Evolutionary conservation across 1,140 invertebrate genomes (phyloP), one percentile per base, ranked within the genome.

Genomic region (Archivesica marissinica): DNA sequence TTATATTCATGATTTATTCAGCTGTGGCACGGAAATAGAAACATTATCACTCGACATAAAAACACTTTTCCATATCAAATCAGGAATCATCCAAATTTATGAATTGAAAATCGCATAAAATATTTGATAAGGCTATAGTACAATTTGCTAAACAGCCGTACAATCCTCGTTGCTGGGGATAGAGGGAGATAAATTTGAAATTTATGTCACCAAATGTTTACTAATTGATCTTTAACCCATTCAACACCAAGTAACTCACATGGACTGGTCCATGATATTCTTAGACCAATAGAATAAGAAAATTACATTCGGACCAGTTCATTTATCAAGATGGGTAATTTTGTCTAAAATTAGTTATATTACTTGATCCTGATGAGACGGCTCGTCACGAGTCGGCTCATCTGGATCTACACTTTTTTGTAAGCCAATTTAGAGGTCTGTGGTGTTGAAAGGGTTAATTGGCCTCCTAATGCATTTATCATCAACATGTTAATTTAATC

Each of bases 171-270:
- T 79, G 77, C 44, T 68, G 39, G 47, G 52, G 20, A 66, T 20
- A 64, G 6, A 17, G 1, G 35, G 33, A 23, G 44, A 72, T 72
- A 50, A 52, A 72, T 72, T 79, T 64, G 61, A 64, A 59, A 79
- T 79, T 77, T 77, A 17, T 39, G 38, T 79, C 59, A 66, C 7
- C 41, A 13, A 9, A 41, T 66, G 66, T 66, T 79, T 79, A 79
- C 77, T 79, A 79, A 79, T 79, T 79, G 30, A 44, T 44, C 20
- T 61, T 79, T 79, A n/a, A n/a, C n/a, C n/a, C n/a, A n/a, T n/a
- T n/a, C n/a, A n/a, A n/a, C n/a, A n/a, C n/a, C n/a, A n/a, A n/a
- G n/a, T n/a, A n/a, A n/a, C n/a, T n/a, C n/a, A n/a, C n/a, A n/a
- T n/a, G n/a, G n/a, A n/a, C n/a, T n/a, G n/a, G n/a, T n/a, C n/a